Base-by-base conservation (phyloP, 2,797 vertebrate genomes). In the Phataginus tricuspis region DNA sequence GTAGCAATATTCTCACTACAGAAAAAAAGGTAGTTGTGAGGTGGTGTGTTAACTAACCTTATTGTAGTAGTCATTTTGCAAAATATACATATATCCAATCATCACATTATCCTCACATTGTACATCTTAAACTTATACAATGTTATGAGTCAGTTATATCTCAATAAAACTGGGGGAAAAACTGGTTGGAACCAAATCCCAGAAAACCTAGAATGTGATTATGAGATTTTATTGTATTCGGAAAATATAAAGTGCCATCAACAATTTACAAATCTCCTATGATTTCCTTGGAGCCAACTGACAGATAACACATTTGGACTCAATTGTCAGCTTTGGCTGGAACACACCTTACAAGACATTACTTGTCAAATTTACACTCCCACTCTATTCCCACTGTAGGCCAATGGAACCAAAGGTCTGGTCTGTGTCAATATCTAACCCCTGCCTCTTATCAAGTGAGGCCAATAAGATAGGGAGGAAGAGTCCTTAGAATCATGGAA, bases 241-340 rank as follows among this genome's bases (percentile, higher is more conserved):
- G 51, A 91, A 96, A 94, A 91, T 23, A 71, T 27, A 27, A 95
- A 92, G 27, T 79, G 23, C 21, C 51, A n/a, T 74, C 75, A n/a
- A 45, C 25, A 27, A 45, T 51, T 75, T 91, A 71, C 21, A 91
- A 79, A 64, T 71, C 74, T 74, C 34, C 27, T 45, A 59, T 10
- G 15, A 55, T 82, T 68, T 85, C 63, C 61, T 31, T 84, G 21
- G 68, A 79, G 31, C 39, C 89, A 84, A 94, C 1, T 75, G 77
- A 74, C 7, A 18, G 39, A 66, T 5, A 75, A 37, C 3, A 55
- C 25, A 66, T 87, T 82, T 85, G 42, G 45, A 64, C 57, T 94
- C 53, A 86, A 4, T 78, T 66, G 90, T 82, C 72, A 86, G 12
- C 61, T 64, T 64, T 78, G 42, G 14, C 29, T n/a, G 34, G n/a